A percentile compares a stretch with the other conserved stretches of the same genome.
These are phyloP conservation scores for Nasonovia ribisnigri DNA, from an alignment of 2,888 invertebrate genomes.

Conservation along the genomic window DNA sequence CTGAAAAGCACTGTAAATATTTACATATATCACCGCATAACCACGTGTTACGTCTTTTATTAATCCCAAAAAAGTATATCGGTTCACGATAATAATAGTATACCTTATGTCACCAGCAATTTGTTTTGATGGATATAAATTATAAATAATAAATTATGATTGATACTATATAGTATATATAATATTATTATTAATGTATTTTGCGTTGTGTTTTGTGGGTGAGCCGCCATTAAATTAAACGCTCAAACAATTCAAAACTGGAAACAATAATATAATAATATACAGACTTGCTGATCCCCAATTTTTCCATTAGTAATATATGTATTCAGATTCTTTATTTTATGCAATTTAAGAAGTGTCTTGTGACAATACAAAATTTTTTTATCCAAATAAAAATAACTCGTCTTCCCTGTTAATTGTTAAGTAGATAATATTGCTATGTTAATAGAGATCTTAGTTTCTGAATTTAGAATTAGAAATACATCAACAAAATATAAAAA, in stretches of 20 bases:
- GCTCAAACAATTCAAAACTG: background rate
- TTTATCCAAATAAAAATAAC: no score
- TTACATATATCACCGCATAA: background rate
- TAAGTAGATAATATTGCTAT: no score
- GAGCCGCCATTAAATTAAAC: background rate
- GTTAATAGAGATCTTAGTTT: background rate
- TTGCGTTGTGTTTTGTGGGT: background rate
- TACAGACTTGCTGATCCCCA: rapidly evolving
- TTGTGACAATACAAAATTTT: no score
- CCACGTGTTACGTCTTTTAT: background rate
- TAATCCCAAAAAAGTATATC: background rate
- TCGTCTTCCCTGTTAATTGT: no score
- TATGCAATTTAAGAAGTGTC: background rate
- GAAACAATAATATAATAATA: background rate
- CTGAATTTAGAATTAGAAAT: background rate
- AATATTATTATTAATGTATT: background rate
- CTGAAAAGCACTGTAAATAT: background rate
- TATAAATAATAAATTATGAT: background rate
- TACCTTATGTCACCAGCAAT: background rate
- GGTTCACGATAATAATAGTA: background rate
- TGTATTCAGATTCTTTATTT: background rate
- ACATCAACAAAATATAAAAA: background rate
- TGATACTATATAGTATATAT: background rate
- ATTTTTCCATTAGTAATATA: background rate
- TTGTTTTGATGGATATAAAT: background rate